Evolutionary conservation across 1,140 invertebrate genomes (phyloP).

Genomic region (Apolygus lucorum): DNA sequence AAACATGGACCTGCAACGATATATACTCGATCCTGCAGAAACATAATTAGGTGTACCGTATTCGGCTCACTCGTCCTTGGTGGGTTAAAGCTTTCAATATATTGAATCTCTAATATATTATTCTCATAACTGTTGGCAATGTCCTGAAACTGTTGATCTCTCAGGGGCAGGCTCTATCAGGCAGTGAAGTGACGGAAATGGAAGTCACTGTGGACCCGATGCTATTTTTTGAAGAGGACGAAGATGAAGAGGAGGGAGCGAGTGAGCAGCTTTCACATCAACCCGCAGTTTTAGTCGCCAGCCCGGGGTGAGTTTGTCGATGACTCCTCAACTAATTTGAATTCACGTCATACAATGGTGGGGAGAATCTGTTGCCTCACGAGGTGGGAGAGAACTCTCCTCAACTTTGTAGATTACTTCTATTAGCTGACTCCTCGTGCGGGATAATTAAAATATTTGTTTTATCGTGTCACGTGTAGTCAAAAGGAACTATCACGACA

Average conservation of each 20-base stretch:
- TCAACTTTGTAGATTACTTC: too few species aligned
- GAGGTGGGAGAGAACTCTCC: too few species aligned
- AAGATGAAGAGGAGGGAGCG: conserved; percentile 39
- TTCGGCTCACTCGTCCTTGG: too few species aligned
- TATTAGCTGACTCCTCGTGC: too few species aligned
- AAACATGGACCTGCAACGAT: too few species aligned
- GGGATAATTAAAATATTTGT: too few species aligned
- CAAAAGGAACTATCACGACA: too few species aligned
- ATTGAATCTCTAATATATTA: not conserved
- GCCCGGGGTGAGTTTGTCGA: not conserved
- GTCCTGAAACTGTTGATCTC: too few species aligned
- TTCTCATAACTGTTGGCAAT: not conserved
- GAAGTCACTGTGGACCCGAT: conserved; percentile 52
- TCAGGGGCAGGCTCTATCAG: conserved; percentile 6
- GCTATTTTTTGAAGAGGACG: conserved; percentile 46
- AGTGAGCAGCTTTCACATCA: not conserved
- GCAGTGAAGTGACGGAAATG: conserved; percentile 44
- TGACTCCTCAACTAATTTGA: too few species aligned
- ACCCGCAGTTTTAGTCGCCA: not conserved
- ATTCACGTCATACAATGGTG: too few species aligned
- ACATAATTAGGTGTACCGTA: not conserved
- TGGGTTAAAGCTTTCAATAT: not conserved
- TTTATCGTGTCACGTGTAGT: too few species aligned
- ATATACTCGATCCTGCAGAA: conserved; percentile 3
- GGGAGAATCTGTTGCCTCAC: too few species aligned